phyloP scores from a whole-genome alignment of 2,888 invertebrate species.

The Galerucella calmariensis region DNA sequence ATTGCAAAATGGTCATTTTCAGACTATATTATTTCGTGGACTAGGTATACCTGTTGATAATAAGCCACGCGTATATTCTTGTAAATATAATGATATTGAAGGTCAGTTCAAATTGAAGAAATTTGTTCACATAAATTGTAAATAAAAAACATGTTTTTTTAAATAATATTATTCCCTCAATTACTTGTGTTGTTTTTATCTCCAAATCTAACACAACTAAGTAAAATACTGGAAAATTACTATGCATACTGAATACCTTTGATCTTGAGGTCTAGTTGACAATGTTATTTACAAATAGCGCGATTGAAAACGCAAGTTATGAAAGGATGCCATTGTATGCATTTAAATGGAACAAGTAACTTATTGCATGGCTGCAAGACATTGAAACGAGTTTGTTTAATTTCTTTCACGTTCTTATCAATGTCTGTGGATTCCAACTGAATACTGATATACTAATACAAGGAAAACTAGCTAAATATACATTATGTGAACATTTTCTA shows the following conservation, averaged over 20 bases:
- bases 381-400: slow-evolving; percentile 9
- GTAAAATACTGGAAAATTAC: neutral
- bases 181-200: too few relatives aligned
- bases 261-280: neutral
- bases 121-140: too few relatives aligned
- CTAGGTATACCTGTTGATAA: too few relatives aligned
- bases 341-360: slow-evolving; percentile 1
- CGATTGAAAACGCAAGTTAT: slow-evolving; percentile 5
- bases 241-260: neutral
- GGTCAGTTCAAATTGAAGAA: too few relatives aligned
- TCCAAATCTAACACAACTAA: too few relatives aligned
- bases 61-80: too few relatives aligned
- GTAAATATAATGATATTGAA: too few relatives aligned
- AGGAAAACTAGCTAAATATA: neutral
- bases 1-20: too few relatives aligned
- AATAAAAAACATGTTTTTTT: too few relatives aligned
- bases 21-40: too few relatives aligned
- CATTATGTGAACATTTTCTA: too few relatives aligned
- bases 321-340: slow-evolving; percentile 3
- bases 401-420: slow-evolving; percentile 13
- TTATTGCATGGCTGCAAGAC: neutral
- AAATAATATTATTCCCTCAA: too few relatives aligned
- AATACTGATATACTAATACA: neutral
- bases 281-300: neutral
- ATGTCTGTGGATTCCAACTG: slow-evolving; percentile 5